Percentiles rank a stretch among this genome's conserved stretches.
These are phyloP conservation scores for Ciconia nigra DNA, from an alignment of 2,797 vertebrate species.

Conservation along the genomic window DNA sequence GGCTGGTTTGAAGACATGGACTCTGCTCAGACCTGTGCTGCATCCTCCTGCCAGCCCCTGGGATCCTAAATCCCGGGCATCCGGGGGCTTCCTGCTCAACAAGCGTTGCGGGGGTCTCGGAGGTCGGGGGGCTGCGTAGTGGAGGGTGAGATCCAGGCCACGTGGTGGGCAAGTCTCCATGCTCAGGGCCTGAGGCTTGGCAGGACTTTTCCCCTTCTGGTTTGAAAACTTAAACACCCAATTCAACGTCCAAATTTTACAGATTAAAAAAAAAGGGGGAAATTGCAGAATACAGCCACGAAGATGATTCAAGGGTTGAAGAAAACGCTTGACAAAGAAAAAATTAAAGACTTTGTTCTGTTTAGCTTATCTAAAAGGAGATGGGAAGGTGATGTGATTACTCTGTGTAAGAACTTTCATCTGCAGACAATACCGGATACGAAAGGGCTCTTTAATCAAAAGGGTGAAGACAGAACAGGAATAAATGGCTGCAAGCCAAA, in stretches of 20 bases:
- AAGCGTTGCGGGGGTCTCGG: rapidly evolving
- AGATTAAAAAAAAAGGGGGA: not conserved
- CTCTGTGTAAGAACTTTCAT: not conserved
- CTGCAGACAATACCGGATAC: not conserved
- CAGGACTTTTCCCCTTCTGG: not conserved
- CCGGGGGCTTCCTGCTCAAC: not conserved
- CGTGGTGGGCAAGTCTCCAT: rapidly evolving
- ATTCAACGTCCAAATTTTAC: not conserved
- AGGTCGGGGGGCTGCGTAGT: rapidly evolving
- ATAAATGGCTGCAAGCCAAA: not conserved
- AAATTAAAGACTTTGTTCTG: not conserved
- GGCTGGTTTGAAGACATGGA: not conserved
- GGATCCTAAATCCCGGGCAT: not conserved
- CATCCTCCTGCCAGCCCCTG: not conserved
- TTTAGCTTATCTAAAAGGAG: not conserved
- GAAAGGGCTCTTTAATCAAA: constrained; percentile 2
- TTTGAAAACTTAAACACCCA: not conserved
- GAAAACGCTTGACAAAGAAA: not conserved
- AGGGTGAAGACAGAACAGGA: not conserved
- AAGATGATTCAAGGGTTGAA: not conserved
- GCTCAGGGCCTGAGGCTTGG: not conserved
- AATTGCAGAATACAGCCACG: not conserved
- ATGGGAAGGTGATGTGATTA: not conserved
- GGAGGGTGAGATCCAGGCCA: not conserved
- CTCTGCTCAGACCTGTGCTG: not conserved